A percentile compares a stretch with the other conserved stretches of the same genome.
phyloP scores from a whole-genome alignment of 1,140 invertebrate genomes.

The Aethina tumida region DNA sequence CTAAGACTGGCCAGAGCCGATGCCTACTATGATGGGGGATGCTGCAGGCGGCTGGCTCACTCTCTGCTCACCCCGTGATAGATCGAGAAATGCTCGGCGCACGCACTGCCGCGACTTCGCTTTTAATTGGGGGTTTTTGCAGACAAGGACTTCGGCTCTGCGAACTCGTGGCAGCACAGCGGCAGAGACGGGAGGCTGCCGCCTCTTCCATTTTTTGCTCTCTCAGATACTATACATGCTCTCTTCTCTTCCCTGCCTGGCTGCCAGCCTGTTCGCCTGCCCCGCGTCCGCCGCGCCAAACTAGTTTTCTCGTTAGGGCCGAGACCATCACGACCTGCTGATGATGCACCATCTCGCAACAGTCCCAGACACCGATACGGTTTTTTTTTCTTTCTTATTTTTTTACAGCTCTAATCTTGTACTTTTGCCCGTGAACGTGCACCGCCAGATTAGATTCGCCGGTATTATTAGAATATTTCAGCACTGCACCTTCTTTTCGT shows the following conservation, averaged over 20 bases:
- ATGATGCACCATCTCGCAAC: no score
- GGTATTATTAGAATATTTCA: no score
- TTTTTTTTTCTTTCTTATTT: no score
- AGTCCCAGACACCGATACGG: no score
- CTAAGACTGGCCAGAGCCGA: constrained; percentile 31
- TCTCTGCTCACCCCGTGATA: constrained; percentile 36
- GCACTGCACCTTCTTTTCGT: no score
- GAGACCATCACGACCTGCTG: no score
- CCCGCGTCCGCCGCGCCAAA: neutral
- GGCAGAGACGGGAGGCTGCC: constrained; percentile 5
- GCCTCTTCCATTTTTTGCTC: constrained; percentile 17
- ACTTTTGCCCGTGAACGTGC: no score
- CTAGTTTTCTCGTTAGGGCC: no score
- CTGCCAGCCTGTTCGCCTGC: constrained; percentile 1
- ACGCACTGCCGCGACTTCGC: constrained; percentile 34
- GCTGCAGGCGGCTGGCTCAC: constrained; percentile 32
- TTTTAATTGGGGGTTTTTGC: constrained; percentile 38
- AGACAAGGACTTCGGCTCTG: constrained; percentile 19
- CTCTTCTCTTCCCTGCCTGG: neutral
- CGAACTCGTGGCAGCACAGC: constrained; percentile 5
- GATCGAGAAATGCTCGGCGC: constrained; percentile 37
- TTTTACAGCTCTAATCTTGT: no score
- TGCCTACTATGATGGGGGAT: constrained; percentile 33
- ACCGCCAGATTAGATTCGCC: no score
- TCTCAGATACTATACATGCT: constrained; percentile 4